Conservation (phyloP, 2,113 vertebrate genomes). For the Cephalopterus ornatus region DNA sequence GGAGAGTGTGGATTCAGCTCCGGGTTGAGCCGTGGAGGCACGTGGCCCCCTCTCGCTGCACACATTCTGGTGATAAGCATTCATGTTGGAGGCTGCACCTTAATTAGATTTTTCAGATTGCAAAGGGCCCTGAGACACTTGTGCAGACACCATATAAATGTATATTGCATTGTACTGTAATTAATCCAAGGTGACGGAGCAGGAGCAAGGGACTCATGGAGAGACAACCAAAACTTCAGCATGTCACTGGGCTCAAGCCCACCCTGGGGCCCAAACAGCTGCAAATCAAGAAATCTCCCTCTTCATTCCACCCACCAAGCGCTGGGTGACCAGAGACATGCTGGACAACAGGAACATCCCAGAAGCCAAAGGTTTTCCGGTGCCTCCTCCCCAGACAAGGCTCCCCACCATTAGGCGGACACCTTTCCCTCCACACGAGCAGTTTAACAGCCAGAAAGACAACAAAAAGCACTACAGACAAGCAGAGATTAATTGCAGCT, state of each 20-base stretch:
- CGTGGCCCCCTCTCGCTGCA: neutral
- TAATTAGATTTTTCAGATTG: slow-evolving; percentile 62
- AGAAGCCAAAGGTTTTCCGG: neutral
- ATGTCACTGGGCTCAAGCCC: fast-evolving
- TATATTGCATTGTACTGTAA: slow-evolving; percentile 58
- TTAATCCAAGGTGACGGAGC: slow-evolving; percentile 57
- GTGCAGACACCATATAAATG: slow-evolving; percentile 46
- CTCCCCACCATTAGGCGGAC: neutral
- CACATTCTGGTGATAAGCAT: slow-evolving; percentile 45
- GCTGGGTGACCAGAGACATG: neutral
- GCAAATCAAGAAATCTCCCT: neutral
- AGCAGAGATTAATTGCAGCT: slow-evolving; percentile 3
- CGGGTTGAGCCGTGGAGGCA: slow-evolving; percentile 9
- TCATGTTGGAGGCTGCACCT: slow-evolving; percentile 57
- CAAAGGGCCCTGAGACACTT: slow-evolving; percentile 38
- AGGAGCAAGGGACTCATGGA: neutral
- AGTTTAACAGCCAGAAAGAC: neutral
- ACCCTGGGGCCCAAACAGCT: fast-evolving
- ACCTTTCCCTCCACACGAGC: neutral
- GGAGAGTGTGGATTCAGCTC: slow-evolving; percentile 19
- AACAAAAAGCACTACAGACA: neutral
- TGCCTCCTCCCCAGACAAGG: neutral
- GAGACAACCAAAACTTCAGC: neutral
- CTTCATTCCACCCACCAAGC: fast-evolving
- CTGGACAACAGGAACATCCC: neutral